Percentiles rank a stretch among this genome's conserved stretches.
Evolutionary conservation across 2,888 invertebrate species (phyloP).

Genomic region (Neocrepidodera transversa): DNA sequence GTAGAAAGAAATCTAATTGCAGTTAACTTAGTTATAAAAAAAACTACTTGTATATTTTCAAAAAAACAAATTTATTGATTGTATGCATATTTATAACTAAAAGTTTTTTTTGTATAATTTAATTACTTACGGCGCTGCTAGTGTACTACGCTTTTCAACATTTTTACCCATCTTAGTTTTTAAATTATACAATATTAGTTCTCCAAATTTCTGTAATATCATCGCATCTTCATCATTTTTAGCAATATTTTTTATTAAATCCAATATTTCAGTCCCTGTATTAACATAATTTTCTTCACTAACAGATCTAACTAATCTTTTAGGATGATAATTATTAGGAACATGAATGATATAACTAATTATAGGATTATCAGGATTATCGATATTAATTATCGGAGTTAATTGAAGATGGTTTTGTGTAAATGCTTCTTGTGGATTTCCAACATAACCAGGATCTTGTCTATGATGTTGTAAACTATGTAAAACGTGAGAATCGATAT

Average conservation of each 20-base stretch:
- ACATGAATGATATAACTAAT: conserved; percentile 29
- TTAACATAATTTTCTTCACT: conserved; percentile 2
- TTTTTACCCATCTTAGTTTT: not conserved
- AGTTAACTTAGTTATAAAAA: no score
- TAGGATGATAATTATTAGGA: conserved; percentile 26
- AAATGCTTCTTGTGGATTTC: not conserved
- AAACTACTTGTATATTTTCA: no score
- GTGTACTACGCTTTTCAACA: conserved; percentile 15
- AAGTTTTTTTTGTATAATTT: no score
- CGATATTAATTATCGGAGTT: not conserved
- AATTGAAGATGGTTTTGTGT: not conserved
- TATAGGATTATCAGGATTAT: not conserved
- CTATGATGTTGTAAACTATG: not conserved
- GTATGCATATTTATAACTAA: no score
- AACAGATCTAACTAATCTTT: conserved; percentile 15
- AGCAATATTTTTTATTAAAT: not conserved
- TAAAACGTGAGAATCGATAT: not conserved
- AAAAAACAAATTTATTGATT: no score
- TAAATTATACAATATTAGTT: not conserved
- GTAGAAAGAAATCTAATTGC: no score
- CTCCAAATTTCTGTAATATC: not conserved
- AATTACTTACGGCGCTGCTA: conserved; percentile 9
- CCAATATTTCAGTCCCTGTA: not conserved
- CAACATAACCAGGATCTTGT: not conserved
- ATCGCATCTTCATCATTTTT: not conserved